Evolutionary conservation across 1,140 invertebrate species (phyloP).

Genomic region (Macrobrachium nipponense): DNA sequence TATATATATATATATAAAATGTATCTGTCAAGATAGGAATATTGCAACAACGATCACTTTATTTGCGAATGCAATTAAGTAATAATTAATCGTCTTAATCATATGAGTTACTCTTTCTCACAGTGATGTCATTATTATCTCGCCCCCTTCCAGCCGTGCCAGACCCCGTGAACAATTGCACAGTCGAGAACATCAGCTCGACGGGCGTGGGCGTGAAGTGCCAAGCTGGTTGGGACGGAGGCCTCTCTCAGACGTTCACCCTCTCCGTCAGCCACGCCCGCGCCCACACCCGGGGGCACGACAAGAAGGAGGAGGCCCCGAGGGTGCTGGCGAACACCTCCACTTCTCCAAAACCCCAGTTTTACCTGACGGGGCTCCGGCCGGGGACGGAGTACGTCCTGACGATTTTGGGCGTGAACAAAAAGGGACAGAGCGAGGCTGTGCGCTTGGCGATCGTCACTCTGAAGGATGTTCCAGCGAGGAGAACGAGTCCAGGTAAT

Average conservation of each 20-base stretch:
- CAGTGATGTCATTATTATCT: too few relatives aligned
- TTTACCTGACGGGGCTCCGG: conserved; percentile 66
- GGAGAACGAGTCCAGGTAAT: conserved; percentile 70
- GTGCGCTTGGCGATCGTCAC: conserved; percentile 81
- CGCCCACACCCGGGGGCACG: conserved; percentile 25
- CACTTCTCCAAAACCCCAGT: conserved; percentile 61
- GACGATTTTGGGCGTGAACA: conserved; percentile 83
- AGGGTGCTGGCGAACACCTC: conserved; percentile 57
- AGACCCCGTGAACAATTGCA: conserved; percentile 87
- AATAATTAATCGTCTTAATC: too few relatives aligned
- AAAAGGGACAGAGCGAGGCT: conserved; percentile 86
- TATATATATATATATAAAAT: neutral
- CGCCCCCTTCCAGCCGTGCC: conserved; percentile 78
- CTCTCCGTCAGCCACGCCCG: conserved; percentile 74
- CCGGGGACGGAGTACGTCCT: conserved; percentile 75
- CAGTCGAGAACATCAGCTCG: conserved; percentile 84
- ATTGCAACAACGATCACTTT: too few relatives aligned
- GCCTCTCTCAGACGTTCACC: conserved; percentile 82
- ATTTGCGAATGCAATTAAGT: too few relatives aligned
- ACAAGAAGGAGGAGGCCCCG: conserved; percentile 23
- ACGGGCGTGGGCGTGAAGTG: conserved; percentile 84
- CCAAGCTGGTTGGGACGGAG: conserved; percentile 85
- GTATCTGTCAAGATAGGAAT: neutral
- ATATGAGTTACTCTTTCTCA: too few relatives aligned
- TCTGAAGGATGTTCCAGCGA: conserved; percentile 77